These are phyloP conservation scores for Parelbella ahira DNA, from an alignment of 2,888 invertebrate genomes.

Conservation along the genomic window DNA sequence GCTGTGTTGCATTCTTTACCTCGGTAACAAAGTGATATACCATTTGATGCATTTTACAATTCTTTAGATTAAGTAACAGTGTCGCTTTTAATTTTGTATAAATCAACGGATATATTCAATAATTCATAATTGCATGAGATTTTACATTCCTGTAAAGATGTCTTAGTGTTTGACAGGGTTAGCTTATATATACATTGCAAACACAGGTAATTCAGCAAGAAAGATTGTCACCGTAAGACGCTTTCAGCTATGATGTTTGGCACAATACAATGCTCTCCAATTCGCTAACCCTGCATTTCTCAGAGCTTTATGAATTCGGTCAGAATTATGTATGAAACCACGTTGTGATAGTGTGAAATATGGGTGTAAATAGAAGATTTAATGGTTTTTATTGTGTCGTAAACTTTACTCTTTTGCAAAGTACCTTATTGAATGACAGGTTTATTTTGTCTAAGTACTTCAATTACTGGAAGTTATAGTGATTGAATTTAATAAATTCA, in stretches of 20 bases:
- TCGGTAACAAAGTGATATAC: conserved; percentile 9
- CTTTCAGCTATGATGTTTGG: too few species aligned
- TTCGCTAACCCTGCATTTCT: conserved; percentile 24
- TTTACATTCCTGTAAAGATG: conserved; percentile 53
- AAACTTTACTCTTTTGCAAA: conserved; percentile 52
- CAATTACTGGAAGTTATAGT: conserved; percentile 73
- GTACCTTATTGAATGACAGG: conserved; percentile 60
- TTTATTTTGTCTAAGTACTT: conserved; percentile 70
- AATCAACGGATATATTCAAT: conserved; percentile 6
- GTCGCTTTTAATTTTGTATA: conserved; percentile 5
- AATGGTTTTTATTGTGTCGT: conserved; percentile 51
- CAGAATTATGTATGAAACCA: conserved; percentile 41
- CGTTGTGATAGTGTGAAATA: conserved; percentile 53
- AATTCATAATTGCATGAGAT: conserved; percentile 24
- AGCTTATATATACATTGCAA: too few species aligned
- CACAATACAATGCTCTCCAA: too few species aligned
- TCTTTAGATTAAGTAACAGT: conserved; percentile 9
- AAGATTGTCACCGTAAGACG: too few species aligned
- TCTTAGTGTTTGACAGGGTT: too few species aligned
- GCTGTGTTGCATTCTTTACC: too few species aligned
- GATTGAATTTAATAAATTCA: conserved; percentile 81
- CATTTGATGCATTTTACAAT: conserved; percentile 21
- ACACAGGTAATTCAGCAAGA: too few species aligned
- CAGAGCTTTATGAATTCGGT: conserved; percentile 24
- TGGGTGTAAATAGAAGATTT: conserved; percentile 50